phyloP scores from a whole-genome alignment of 2,797 vertebrate species.

The Hybognathus amarus region DNA sequence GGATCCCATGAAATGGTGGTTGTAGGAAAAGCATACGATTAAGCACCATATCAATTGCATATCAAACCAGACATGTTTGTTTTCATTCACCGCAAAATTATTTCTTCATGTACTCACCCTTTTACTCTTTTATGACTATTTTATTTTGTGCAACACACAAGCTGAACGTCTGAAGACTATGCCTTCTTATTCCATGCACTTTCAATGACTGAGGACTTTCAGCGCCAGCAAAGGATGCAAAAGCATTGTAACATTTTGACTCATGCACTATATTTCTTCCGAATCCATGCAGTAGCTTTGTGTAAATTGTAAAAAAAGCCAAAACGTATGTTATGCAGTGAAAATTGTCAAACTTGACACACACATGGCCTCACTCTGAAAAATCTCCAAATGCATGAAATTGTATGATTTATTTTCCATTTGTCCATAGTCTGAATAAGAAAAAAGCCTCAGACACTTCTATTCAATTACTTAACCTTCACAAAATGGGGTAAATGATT shows the following conservation, averaged over 20 bases:
- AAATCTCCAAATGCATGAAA: no score
- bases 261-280: not conserved
- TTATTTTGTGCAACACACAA: not conserved
- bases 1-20: not conserved
- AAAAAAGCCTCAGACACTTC: not conserved
- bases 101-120: not conserved
- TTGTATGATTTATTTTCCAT: not conserved
- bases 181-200: not conserved
- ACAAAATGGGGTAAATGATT: conserved; percentile 27
- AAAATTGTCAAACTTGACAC: not conserved
- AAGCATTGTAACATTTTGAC: not conserved
- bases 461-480: conserved; percentile 14
- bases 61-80: not conserved
- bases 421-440: not conserved
- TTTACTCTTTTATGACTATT: not conserved
- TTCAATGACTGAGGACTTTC: not conserved
- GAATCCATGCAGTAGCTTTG: not conserved
- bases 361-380: no score
- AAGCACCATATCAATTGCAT: not conserved
- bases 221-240: not conserved
- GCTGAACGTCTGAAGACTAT: not conserved
- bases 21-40: not conserved
- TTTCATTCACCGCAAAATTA: not conserved
- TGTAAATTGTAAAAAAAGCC: not conserved
- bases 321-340: not conserved